phyloP scores from a whole-genome alignment of 2,797 vertebrate genomes.

The Danio aesculapii region DNA sequence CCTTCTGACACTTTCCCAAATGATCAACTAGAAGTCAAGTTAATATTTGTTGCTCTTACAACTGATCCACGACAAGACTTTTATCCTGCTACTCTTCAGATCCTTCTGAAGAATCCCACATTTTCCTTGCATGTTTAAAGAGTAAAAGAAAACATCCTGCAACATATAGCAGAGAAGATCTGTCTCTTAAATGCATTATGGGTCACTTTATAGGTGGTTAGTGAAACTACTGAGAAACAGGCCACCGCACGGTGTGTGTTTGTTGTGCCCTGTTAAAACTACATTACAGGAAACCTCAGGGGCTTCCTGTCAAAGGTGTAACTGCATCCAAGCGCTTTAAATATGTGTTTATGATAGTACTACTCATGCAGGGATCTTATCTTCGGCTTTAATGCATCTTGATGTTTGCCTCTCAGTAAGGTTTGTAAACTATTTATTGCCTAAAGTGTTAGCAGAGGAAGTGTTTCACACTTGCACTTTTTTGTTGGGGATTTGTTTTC shows the following conservation, averaged over 20 bases:
- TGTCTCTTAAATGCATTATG: neutral
- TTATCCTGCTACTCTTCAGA: neutral
- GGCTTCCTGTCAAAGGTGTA: conserved; percentile 62
- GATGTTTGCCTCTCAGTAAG: no score
- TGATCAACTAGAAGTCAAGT: no score
- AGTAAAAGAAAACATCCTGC: no score
- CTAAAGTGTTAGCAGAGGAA: neutral
- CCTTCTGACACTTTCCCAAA: no score
- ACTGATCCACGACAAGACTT: no score
- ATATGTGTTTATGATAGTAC: conserved; percentile 41
- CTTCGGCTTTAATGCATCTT: neutral
- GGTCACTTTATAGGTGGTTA: conserved; percentile 2
- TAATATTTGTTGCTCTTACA: no score
- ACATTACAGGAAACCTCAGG: conserved; percentile 64
- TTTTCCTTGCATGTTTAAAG: neutral
- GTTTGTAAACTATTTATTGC: conserved; percentile 9
- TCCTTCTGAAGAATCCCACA: neutral
- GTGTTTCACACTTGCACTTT: neutral
- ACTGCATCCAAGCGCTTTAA: conserved; percentile 46
- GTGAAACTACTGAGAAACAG: neutral
- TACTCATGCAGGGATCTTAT: conserved; percentile 26
- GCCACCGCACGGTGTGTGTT: neutral
- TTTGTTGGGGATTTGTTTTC: neutral
- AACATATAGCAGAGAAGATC: neutral
- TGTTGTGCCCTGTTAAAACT: conserved; percentile 45